These are phyloP conservation scores for Campylomormyrus numenius DNA, from an alignment of 2,113 vertebrate genomes.

Conservation along the genomic window DNA sequence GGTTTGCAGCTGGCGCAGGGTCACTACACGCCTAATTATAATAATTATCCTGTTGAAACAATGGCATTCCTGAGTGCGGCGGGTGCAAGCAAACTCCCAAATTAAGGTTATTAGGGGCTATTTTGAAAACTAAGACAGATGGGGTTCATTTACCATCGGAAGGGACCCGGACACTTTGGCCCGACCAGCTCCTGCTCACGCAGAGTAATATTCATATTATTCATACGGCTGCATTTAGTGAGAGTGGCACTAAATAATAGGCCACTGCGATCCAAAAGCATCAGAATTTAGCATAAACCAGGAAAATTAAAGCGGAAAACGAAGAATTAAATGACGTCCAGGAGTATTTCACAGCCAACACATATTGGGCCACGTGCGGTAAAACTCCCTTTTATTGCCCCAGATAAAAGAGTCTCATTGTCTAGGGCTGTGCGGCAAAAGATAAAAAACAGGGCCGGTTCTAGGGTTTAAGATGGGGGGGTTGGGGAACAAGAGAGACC, in stretches of 20 bases:
- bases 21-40: neutral
- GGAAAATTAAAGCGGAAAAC: neutral
- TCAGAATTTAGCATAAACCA: neutral
- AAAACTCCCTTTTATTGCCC: neutral
- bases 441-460: neutral
- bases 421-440: neutral
- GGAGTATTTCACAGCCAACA: neutral
- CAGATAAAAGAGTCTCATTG: neutral
- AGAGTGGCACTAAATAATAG: neutral
- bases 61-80: neutral
- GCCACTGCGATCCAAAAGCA: neutral
- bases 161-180: neutral
- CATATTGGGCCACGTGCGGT: neutral
- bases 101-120: slow-evolving; percentile 11
- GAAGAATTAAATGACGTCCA: neutral
- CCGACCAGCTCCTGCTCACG: neutral
- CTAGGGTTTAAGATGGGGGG: neutral
- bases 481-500: neutral
- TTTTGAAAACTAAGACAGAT: slow-evolving; percentile 4
- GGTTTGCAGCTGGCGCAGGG: neutral
- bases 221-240: neutral
- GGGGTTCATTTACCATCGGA: neutral
- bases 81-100: neutral
- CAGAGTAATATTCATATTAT: neutral
- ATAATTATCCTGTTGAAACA: neutral